Conservation (phyloP, 2,797 vertebrate species). For the Podarcis lilfordi region DNA sequence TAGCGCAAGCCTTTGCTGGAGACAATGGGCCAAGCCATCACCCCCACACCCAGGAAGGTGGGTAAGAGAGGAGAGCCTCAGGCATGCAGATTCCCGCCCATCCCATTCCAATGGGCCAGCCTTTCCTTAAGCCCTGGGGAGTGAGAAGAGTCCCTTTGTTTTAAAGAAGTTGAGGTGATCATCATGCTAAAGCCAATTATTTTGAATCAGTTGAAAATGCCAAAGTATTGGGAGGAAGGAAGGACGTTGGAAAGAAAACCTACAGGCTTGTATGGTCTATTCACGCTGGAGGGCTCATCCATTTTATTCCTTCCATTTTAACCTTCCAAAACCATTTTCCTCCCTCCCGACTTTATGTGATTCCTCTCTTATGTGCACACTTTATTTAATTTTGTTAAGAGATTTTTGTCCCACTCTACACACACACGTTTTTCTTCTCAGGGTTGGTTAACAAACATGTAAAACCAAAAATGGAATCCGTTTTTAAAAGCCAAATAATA, state of each 20-base stretch:
- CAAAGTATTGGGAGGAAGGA: neutral
- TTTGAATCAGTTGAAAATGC: neutral
- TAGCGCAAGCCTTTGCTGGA: constrained; percentile 9
- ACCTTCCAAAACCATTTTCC: neutral
- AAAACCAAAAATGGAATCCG: neutral
- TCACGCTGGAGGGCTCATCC: neutral
- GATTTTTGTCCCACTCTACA: neutral
- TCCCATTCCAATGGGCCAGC: constrained; percentile 5
- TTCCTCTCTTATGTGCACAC: neutral
- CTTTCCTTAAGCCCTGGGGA: neutral
- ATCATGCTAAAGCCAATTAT: neutral
- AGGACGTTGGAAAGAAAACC: neutral
- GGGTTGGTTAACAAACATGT: neutral
- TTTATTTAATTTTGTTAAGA: neutral
- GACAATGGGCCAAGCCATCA: constrained; percentile 13
- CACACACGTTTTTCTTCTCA: neutral
- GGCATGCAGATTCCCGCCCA: constrained; percentile 8
- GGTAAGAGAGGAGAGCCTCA: neutral
- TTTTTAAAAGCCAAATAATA: neutral
- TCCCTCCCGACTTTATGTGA: too few relatives aligned
- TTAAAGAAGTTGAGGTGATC: neutral
- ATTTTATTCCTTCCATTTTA: neutral
- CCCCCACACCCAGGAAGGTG: neutral
- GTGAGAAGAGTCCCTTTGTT: constrained; percentile 12
- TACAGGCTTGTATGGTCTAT: neutral